Evolutionary conservation across 1,140 invertebrate genomes (phyloP), one percentile per base, ranked within the genome.

Genomic region (Drosophila fuyamai): DNA sequence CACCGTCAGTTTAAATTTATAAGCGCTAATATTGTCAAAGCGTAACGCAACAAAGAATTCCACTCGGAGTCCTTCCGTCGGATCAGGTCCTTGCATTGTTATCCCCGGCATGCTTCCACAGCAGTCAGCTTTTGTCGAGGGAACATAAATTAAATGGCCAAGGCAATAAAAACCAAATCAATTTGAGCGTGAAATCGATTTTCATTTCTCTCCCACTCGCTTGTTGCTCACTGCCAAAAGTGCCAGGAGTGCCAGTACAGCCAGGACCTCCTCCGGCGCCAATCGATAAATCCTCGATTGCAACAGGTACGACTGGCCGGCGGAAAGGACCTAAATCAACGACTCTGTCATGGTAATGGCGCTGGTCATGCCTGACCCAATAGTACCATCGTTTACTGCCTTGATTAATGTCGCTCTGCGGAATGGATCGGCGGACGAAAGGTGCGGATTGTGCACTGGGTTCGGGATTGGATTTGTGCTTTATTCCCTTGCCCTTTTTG

Each of bases 101-200:
- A 65, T 81, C 47, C 72, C 44, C 16, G 48, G 38, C 72, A 55
- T 29, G 23, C 35, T 66, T 61, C 54, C 76, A 65, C 73, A 48
- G 63, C 73, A 67, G 75, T 5, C 66, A 57, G 46, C 78, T 47
- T 85, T 66, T 76, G 68, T 43, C 43, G 32, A 5, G 50, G 27
- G n/a, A 56, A 75, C 82, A 88, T 88, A 86, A 86, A 86, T 86
- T 86, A 88, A 88, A 83, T 83, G 76, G 76, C 79, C 67, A 36
- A 54, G 44, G 71, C 83, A 88, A 86, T 86, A 86, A 86, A 86
- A 89, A 78, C 66, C 62, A 89, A 85, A 86, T 86, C 83, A 86
- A 86, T 83, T 86, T 83, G 79, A 86, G 84, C 83, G 83, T 86
- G 76, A 86, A 88, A 86, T 86, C 83, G 83, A 86, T 88, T 86